Evolutionary conservation across 30 jellyfish, hydroid and myxozoan species (phyloP), one percentile per base, ranked within the genome.

Genomic region (Hydractinia symbiolongicarpus): DNA sequence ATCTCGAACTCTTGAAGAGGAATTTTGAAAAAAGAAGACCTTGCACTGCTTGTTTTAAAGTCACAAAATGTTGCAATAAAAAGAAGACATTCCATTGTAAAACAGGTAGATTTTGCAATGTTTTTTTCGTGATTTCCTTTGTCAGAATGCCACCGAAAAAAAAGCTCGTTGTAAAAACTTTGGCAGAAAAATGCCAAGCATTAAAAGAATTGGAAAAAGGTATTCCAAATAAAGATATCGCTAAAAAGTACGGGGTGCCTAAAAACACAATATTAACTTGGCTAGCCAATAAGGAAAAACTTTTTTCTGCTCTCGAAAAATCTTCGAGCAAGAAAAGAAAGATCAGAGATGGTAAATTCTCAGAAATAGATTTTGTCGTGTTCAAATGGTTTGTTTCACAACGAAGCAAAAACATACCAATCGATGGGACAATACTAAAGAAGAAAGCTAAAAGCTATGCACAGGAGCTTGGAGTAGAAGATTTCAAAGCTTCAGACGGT

Each of bases 361-460:
- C 69, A 58, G 19, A 58, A 13, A 3, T 58, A 11, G 69, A 58
- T 58, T 3, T 58, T 58, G 69, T 16, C 19, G 69, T 58, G 69
- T 58, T 58, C 69, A 58, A 58, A 58, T 58, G 69, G 69, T 58
- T 58, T 16, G 69, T 58, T 58, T 58, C 69, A 11, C 69, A 58
- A 58, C 15, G 69, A 58, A 58, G 69, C 69, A 58, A 58, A 58
- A 58, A 58, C 19, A 16, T 58, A 58, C 69, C 69, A 58, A 58
- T 58, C 69, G 69, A 58, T 16, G 69, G 69, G 19, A 58, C 19
- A 58, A 13, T 58, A 58, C 69, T 58, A 11, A 58, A 58, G 19
- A 3, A 58, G 69, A 58, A 58, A 58, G 69, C 69, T 16, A 58
- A 58, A 58, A 1, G 17, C 69, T 58, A 58, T 58, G 69, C 69